A percentile compares a stretch with the other conserved stretches of the same genome.
Evolutionary conservation across 2,113 vertebrate species (phyloP).

Genomic region (Prunella fulvescens): DNA sequence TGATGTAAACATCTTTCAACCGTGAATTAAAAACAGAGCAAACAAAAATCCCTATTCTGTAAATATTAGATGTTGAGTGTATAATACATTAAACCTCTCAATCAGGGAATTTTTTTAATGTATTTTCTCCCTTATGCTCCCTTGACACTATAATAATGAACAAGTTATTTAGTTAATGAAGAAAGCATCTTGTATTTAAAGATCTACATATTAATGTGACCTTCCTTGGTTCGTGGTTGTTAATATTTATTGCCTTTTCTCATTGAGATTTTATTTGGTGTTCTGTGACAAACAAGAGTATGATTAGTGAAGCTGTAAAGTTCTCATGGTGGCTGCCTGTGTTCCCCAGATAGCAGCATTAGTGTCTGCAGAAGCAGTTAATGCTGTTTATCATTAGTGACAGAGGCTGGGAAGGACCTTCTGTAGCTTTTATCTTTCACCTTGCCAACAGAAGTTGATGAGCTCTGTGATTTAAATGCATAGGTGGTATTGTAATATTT

Average conservation of each 20-base stretch:
- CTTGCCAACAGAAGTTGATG: slow-evolving; percentile 76
- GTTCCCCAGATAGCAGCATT: slow-evolving; percentile 80
- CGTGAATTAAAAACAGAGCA: not conserved
- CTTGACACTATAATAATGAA: slow-evolving; percentile 61
- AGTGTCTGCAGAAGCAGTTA: slow-evolving; percentile 78
- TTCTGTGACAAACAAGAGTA: slow-evolving; percentile 76
- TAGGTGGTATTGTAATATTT: slow-evolving; percentile 66
- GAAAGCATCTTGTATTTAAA: slow-evolving; percentile 69
- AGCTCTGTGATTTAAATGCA: slow-evolving; percentile 79
- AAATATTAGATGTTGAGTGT: not conserved
- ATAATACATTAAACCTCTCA: not conserved
- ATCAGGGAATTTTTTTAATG: not conserved
- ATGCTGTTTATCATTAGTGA: slow-evolving; percentile 81
- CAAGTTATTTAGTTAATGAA: slow-evolving; percentile 70
- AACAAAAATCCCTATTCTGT: not conserved
- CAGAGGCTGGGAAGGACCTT: slow-evolving; percentile 76
- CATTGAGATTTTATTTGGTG: slow-evolving; percentile 76
- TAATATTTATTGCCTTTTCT: slow-evolving; percentile 77
- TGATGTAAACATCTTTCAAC: not conserved
- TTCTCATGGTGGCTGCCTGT: slow-evolving; percentile 76
- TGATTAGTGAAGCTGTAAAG: slow-evolving; percentile 75
- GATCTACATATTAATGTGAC: slow-evolving; percentile 77
- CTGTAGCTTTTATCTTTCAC: slow-evolving; percentile 78
- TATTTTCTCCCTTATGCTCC: slow-evolving; percentile 15
- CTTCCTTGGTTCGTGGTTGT: slow-evolving; percentile 75